Conservation (phyloP, 2,797 vertebrate species). For the Clamator glandarius region DNA sequence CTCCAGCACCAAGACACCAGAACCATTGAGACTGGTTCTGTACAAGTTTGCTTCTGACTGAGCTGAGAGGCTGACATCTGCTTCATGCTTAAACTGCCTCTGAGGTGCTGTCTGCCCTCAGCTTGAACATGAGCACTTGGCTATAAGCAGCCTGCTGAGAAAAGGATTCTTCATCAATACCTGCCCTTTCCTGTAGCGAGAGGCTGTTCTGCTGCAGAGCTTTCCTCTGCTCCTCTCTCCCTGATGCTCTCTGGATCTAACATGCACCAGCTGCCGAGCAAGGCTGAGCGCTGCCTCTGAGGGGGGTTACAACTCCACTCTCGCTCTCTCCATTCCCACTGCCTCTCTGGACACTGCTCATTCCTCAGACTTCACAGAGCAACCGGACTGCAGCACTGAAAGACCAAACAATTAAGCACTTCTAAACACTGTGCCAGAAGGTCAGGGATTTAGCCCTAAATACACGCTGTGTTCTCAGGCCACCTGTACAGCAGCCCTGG, state of each 20-base stretch:
- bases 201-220: not conserved
- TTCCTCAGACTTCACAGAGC: not conserved
- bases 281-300: rapidly evolving
- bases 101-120: rapidly evolving
- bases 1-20: not conserved
- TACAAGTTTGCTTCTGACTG: rapidly evolving
- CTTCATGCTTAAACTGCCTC: not conserved
- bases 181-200: rapidly evolving
- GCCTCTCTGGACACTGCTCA: rapidly evolving
- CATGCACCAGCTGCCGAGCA: not conserved
- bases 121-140: not conserved
- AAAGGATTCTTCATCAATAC: rapidly evolving
- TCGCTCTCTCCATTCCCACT: rapidly evolving
- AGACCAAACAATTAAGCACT: not conserved
- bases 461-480: not conserved
- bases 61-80: not conserved
- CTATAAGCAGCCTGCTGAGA: not conserved
- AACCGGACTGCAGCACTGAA: too few relatives aligned
- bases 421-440: not conserved
- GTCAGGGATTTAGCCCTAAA: not conserved
- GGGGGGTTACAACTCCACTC: rapidly evolving
- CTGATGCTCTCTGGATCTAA: rapidly evolving
- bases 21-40: too few relatives aligned
- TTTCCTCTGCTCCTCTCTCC: not conserved
- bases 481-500: not conserved